A percentile compares a stretch with the other conserved stretches of the same genome.
phyloP scores from a whole-genome alignment of 2,113 vertebrate genomes.

The Semnornis frantzii region DNA sequence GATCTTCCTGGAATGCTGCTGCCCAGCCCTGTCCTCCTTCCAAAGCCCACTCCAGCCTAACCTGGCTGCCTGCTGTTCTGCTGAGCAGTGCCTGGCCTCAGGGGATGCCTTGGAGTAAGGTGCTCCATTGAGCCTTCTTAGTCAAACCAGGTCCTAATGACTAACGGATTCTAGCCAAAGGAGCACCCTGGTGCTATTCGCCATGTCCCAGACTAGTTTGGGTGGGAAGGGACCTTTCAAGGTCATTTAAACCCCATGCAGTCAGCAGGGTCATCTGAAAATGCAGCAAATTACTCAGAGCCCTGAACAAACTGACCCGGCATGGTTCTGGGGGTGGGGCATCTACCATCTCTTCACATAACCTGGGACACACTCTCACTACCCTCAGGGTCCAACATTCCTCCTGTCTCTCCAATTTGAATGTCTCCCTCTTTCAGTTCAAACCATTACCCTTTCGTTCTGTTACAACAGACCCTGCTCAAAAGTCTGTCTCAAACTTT shows the following conservation, averaged over 20 bases:
- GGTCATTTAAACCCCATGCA: no score
- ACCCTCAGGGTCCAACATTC: no score
- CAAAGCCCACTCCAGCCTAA: not conserved
- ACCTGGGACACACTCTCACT: not conserved
- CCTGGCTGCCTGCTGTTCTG: not conserved
- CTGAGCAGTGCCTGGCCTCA: not conserved
- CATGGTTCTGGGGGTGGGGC: not conserved
- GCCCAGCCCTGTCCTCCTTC: not conserved
- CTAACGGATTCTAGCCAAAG: fast-evolving
- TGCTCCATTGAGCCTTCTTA: not conserved
- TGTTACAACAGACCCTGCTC: not conserved
- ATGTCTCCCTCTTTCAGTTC: not conserved
- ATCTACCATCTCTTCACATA: not conserved
- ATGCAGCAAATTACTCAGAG: not conserved
- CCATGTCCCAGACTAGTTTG: not conserved
- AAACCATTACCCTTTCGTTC: not conserved
- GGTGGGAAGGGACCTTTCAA: not conserved
- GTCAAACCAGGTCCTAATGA: fast-evolving
- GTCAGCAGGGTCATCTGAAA: not conserved
- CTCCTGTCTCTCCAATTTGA: not conserved
- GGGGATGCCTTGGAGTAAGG: fast-evolving
- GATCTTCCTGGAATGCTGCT: not conserved
- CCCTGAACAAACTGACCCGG: not conserved
- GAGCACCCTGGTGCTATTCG: not conserved
- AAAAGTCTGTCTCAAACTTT: not conserved